Conservation (phyloP, 2,113 vertebrate species). For the Rhadina sibilatrix region DNA sequence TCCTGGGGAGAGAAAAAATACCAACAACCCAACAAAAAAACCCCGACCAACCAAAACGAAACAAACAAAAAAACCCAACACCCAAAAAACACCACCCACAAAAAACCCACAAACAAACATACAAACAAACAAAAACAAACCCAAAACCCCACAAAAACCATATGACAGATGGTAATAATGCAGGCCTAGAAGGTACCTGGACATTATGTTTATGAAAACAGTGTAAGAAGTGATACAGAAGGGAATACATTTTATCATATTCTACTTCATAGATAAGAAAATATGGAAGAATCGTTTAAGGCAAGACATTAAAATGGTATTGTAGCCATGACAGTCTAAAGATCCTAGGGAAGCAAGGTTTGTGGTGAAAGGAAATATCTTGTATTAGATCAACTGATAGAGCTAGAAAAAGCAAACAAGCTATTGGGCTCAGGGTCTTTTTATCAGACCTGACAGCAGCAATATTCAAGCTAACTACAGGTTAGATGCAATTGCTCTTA, state of each 20-base stretch:
- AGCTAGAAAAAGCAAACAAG: constrained; percentile 26
- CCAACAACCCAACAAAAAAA: no score
- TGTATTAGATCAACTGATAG: constrained; percentile 48
- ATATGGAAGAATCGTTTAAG: neutral
- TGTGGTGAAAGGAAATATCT: constrained; percentile 29
- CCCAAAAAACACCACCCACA: no score
- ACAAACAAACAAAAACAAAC: no score
- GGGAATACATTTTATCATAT: constrained; percentile 1
- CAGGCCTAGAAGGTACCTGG: neutral
- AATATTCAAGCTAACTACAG: constrained; percentile 33
- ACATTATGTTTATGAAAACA: neutral
- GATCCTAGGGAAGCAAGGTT: constrained; percentile 3
- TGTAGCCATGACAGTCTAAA: neutral
- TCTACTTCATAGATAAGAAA: constrained; percentile 4
- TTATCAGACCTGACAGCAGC: constrained; percentile 45
- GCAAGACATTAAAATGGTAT: neutral
- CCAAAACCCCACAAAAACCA: no score
- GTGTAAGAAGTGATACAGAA: neutral
- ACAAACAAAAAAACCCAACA: no score
- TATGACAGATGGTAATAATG: neutral
- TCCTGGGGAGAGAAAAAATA: neutral
- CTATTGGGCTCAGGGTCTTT: neutral
- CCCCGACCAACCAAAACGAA: neutral
- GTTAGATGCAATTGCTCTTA: constrained; percentile 38
- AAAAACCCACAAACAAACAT: no score